Base-by-base conservation (phyloP, 2,797 vertebrate genomes). In the Eurystomus glaucurus region DNA sequence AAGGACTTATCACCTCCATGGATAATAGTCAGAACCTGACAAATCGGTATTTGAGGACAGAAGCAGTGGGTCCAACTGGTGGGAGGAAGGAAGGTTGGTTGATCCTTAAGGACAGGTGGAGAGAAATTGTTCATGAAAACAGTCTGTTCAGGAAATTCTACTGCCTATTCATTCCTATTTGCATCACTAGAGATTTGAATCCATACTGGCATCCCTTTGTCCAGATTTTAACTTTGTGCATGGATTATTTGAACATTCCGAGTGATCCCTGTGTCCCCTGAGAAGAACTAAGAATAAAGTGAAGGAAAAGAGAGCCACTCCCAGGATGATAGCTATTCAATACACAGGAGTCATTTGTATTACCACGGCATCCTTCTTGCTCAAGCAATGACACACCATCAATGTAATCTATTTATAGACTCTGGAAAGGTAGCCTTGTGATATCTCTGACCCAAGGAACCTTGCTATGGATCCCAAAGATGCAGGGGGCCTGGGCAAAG, bases 311-410 rank as follows among this genome's bases (percentile, higher is more conserved):
- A 33, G 35, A 37, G 29, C 37, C 12, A 46, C 17, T 62, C 45
- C 37, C 0, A 0, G 18, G 14, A 17, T 17, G 11, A 45, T 0
- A 55, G 22, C 43, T 65, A 21, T 26, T 81, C 37, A 79, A 25
- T 12, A 20, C 41, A 50, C 15, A 45, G 43, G n/a, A 83, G 37
- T 31, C 4, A 55, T 76, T 46, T 46, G 22, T 54, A 86, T 52
- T 46, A 62, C 26, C 16, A 21, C 1, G 2, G 5, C 10, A 76
- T 33, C 25, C 22, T 26, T 68, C 54, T 60, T 76, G 54, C 43
- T 72, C 55, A 58, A 89, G 52, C 16, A 81, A 50, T 13, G 22
- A 64, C 33, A 54, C 3, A 19, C 2, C 12, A n/a, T 9, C 9
- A 50, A 75, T 23, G 8, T 25, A 7, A 64, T 71, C 21, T 57